A percentile compares a stretch with the other conserved stretches of the same genome.
phyloP scores from a whole-genome alignment of 2,888 invertebrate species.

The Zeuzera pyrina region DNA sequence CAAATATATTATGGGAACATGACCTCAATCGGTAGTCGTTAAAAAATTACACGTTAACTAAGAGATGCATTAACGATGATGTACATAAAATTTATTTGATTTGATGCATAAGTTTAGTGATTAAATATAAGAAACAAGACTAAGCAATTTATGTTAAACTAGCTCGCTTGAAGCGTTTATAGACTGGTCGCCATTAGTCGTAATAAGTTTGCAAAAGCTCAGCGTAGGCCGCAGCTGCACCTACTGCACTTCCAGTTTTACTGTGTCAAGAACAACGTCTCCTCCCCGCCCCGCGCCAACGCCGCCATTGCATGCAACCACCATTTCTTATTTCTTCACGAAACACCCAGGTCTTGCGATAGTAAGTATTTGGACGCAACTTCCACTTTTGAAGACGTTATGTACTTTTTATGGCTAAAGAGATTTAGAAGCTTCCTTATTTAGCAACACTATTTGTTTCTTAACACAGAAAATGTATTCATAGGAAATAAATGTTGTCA shows the following conservation, averaged over 20 bases:
- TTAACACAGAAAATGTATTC: too few species aligned
- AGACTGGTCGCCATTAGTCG: too few species aligned
- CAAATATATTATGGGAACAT: too few species aligned
- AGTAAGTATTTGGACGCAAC: conserved; percentile 28
- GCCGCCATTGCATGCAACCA: conserved; percentile 23
- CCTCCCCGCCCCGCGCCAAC: conserved; percentile 50
- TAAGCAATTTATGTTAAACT: conserved; percentile 28
- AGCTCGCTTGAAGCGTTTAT: too few species aligned
- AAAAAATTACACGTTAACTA: too few species aligned
- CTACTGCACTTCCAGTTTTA: conserved; percentile 73
- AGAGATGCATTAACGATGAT: too few species aligned
- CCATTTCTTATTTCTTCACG: conserved; percentile 30
- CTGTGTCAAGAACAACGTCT: conserved; percentile 72
- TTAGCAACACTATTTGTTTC: conserved; percentile 19
- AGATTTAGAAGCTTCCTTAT: conserved; percentile 26
- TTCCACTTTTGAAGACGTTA: conserved; percentile 18
- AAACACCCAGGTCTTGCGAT: conserved; percentile 32
- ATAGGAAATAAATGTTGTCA: too few species aligned
- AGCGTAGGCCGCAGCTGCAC: conserved; percentile 65
- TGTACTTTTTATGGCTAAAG: conserved; percentile 21
- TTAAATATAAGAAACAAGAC: conserved; percentile 12
- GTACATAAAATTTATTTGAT: too few species aligned
- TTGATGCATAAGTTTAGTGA: too few species aligned
- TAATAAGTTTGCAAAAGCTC: conserved; percentile 56
- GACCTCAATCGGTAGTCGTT: too few species aligned